These are phyloP conservation scores for Grammomys dolichurus DNA, from an alignment of 2,113 vertebrate species.

Conservation along the genomic window DNA sequence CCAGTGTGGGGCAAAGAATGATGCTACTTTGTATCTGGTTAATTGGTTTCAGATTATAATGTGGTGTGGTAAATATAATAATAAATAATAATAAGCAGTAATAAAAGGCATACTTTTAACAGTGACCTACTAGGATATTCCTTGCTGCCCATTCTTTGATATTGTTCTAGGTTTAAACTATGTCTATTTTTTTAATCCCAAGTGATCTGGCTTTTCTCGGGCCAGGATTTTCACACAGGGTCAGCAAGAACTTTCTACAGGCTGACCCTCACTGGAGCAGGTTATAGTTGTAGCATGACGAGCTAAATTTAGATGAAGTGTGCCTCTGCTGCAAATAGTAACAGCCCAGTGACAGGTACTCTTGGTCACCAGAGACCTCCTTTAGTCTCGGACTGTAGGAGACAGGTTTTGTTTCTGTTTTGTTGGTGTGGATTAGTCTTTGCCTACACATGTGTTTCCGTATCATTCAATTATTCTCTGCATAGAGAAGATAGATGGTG, in stretches of 20 bases:
- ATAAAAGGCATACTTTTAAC: conserved; percentile 6
- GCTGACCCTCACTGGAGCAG: conserved; percentile 78
- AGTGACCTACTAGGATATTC: neutral
- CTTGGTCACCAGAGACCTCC: conserved; percentile 24
- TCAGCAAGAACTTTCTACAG: conserved; percentile 82
- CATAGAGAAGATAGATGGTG: neutral
- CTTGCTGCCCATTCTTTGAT: neutral
- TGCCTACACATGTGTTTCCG: neutral
- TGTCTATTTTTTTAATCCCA: conserved; percentile 39
- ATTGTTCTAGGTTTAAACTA: conserved; percentile 29
- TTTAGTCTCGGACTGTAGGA: conserved; percentile 27
- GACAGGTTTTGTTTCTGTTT: conserved; percentile 46
- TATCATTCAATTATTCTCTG: neutral
- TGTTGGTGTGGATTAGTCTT: neutral
- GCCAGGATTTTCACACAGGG: conserved; percentile 17
- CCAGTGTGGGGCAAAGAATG: neutral
- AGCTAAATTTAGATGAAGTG: conserved; percentile 87
- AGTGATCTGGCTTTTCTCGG: conserved; percentile 12
- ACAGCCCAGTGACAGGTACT: conserved; percentile 57
- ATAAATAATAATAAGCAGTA: neutral
- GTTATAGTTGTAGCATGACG: conserved; percentile 74
- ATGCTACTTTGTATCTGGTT: neutral
- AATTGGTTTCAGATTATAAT: conserved; percentile 11
- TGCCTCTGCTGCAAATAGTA: conserved; percentile 82
- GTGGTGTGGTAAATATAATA: neutral